Evolutionary conservation across 2,888 invertebrate species (phyloP), one percentile per base, ranked within the genome.

Genomic region (Tipula vernalis): DNA sequence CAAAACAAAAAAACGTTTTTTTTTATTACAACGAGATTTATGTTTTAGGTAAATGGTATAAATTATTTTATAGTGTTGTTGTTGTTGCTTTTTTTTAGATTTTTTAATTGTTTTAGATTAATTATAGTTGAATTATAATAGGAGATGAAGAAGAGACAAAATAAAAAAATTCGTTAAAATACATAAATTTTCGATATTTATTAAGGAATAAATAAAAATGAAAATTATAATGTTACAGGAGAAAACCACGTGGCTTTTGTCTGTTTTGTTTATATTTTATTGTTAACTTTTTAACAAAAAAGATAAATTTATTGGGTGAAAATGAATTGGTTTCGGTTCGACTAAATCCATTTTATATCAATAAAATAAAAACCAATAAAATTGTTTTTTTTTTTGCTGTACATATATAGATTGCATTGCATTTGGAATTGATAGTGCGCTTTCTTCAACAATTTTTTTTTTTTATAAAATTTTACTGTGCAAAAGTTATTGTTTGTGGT

Each of bases 1-100:
- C n/a, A n/a, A n/a, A n/a, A n/a, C n/a, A 51, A 51, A 51, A 15
- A 51, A 71, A n/a, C n/a, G n/a, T n/a, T n/a, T n/a, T 28, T 28
- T 28, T 71, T 71, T 71, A 71, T 71, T 71, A 71, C 71, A 71
- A 71, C 71, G 71, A 71, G 71, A 71, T 71, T 71, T 71, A 71
- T 71, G 71, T 71, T 71, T 71, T 71, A 71, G 71, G 71, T 71
- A 71, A 71, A 71, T 71, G 71, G 71, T 71, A 71, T 71, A 71
- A 71, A 71, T 71, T 71, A 71, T 71, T 71, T 71, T 57, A 57
- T 57, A 57, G 51, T 57, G 18, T 57, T 57, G 6, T 57, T 57
- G 6, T 57, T 57, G 51, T 57, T 57, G 51, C 51, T 15, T 28
- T 71, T n/a, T 71, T 51, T 71, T 71, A 71, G 71, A 71, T 71